Evolutionary conservation across 1,140 invertebrate species (phyloP), one percentile per base, ranked within the genome.

Genomic region (Cyclargus thomasi): DNA sequence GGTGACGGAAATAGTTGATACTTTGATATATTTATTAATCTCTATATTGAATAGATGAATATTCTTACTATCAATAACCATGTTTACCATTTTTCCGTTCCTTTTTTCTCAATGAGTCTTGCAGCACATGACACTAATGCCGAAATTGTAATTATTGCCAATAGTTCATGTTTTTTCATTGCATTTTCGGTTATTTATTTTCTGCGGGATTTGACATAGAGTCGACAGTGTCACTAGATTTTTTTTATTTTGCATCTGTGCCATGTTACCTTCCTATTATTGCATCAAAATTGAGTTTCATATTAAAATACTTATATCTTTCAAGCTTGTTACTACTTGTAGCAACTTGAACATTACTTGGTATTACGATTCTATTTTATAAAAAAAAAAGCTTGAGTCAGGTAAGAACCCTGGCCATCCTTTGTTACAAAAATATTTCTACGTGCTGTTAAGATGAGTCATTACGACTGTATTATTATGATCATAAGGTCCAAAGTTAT

Each of bases 81-180:
- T 57, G 47, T 21, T 64, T 69, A 78, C 79, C 74, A 73, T 78
- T 66, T 73, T 59, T 72, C 75, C 63, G 74, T 63, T 3, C 55
- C 70, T 53, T 16, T 64, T 57, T 79, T 79, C 20, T 82, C 82
- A 22, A 78, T 65, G 68, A 85, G 35, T 35, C 77, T 83, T n/a
- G 79, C 81, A 7, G 76, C 39, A 65, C 76, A 87, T 64, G 83
- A 80, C n/a, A 80, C 29, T 8, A 77, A 21, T 55, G 83, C 78
- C 63, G 85, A 84, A 55, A 74, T 68, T 21, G 79, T 79, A 20
- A 85, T 67, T 53, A 85, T 69, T 14, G 78, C 71, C 62, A 83
- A 47, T 14, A 82, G 21, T 64, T 88, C 74, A 8, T 83, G 80
- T 64, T 71, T 76, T 59, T 67, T 79, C 83, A 88, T 85, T 64